Conservation (phyloP, 2,797 vertebrate genomes). For the Benthosema pterotum region DNA sequence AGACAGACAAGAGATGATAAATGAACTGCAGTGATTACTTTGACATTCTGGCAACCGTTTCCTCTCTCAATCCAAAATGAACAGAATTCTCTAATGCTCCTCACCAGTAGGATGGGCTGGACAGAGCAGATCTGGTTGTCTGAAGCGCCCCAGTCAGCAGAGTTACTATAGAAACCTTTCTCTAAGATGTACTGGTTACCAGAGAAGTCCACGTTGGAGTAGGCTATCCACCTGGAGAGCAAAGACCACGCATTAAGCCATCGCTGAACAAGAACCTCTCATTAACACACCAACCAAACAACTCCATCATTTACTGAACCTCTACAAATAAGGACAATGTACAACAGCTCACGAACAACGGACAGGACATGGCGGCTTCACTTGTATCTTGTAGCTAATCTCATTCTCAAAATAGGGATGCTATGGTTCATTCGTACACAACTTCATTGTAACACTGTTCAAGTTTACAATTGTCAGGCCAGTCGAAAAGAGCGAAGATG, state of each 20-base stretch:
- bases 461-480: too few relatives aligned
- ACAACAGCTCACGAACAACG: too few relatives aligned
- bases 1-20: neutral
- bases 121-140: constrained; percentile 84
- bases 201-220: constrained; percentile 91
- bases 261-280: neutral
- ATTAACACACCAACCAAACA: too few relatives aligned
- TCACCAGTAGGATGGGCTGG: constrained; percentile 90
- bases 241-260: neutral
- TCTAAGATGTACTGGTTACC: constrained; percentile 92
- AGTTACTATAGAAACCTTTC: constrained; percentile 92
- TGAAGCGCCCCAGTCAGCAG: constrained; percentile 89
- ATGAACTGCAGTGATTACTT: neutral
- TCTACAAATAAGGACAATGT: too few relatives aligned
- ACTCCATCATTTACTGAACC: too few relatives aligned
- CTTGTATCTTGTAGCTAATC: too few relatives aligned
- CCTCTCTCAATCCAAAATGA: neutral
- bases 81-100: constrained; percentile 3
- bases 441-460: too few relatives aligned
- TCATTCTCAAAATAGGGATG: too few relatives aligned
- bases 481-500: too few relatives aligned
- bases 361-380: too few relatives aligned
- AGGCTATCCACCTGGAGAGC: constrained; percentile 89
- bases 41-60: too few relatives aligned
- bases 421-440: too few relatives aligned